phyloP scores from a whole-genome alignment of 2,113 vertebrate species.

The Gavialis gangeticus region DNA sequence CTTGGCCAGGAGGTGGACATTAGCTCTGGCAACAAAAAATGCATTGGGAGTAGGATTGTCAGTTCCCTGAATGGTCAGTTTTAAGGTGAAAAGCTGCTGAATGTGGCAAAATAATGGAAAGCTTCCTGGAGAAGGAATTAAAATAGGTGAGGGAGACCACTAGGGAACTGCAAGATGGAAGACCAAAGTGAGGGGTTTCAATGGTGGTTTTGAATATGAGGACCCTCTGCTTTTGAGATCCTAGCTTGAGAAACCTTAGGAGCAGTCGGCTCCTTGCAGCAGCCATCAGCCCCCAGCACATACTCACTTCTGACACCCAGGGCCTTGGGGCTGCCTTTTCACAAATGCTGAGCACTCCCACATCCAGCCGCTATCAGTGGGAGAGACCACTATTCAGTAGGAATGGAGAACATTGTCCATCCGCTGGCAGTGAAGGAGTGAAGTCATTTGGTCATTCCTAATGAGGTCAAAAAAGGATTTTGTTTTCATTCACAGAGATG shows the following conservation, averaged over 20 bases:
- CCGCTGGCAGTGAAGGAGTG: background rate
- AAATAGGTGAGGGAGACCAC: background rate
- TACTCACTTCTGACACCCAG: background rate
- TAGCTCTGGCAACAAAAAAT: background rate
- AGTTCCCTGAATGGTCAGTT: background rate
- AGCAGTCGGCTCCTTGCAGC: background rate
- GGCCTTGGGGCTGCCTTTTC: background rate
- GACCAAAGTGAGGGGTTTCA: background rate
- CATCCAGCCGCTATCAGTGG: background rate
- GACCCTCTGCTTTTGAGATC: background rate
- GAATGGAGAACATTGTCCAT: background rate
- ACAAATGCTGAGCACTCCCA: background rate
- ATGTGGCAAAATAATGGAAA: background rate
- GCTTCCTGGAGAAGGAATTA: background rate
- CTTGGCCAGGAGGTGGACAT: accelerated
- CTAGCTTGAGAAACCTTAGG: background rate
- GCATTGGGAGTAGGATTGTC: accelerated
- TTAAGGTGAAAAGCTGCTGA: background rate
- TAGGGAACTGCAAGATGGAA: background rate
- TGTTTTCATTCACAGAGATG: too few relatives aligned
- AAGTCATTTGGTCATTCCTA: background rate
- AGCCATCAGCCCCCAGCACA: background rate
- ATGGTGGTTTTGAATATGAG: background rate
- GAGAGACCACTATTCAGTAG: background rate
- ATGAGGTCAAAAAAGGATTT: background rate